These are phyloP conservation scores for Bactericera cockerelli DNA, from an alignment of 1,140 invertebrate genomes.

Conservation along the genomic window DNA sequence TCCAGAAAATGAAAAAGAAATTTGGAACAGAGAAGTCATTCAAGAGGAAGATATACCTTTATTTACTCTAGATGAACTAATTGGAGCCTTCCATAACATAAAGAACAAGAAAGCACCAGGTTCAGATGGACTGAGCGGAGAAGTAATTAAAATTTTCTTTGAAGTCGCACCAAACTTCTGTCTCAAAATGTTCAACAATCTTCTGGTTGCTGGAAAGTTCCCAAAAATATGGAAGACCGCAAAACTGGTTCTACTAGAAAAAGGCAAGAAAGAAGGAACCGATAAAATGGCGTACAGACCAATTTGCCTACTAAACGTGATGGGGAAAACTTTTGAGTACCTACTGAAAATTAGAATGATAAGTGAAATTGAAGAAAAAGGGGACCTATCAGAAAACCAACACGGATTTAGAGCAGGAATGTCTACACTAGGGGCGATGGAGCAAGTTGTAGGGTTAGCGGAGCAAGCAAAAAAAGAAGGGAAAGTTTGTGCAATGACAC, in stretches of 20 bases:
- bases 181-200: slow-evolving; percentile 2
- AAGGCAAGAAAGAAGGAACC: neutral
- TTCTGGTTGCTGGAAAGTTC: slow-evolving; percentile 1
- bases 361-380: neutral
- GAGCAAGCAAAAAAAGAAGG: too few species aligned
- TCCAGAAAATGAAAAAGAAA: neutral
- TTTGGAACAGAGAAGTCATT: neutral
- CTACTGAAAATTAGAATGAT: neutral
- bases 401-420: neutral
- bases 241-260: slow-evolving; percentile 8
- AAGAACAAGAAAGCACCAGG: slow-evolving; percentile 2
- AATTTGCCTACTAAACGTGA: neutral
- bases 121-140: neutral
- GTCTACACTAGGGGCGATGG: neutral
- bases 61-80: neutral
- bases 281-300: slow-evolving; percentile 8
- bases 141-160: slow-evolving; percentile 1
- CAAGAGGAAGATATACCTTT: neutral
- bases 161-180: neutral
- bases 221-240: slow-evolving; percentile 3
- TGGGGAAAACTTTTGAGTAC: slow-evolving; percentile 1
- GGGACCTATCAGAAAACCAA: neutral
- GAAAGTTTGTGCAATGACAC: too few species aligned
- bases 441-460: too few species aligned
- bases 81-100: neutral